Evolutionary conservation across 2,797 vertebrate species (phyloP).

Genomic region (Sebastiscus tertius): DNA sequence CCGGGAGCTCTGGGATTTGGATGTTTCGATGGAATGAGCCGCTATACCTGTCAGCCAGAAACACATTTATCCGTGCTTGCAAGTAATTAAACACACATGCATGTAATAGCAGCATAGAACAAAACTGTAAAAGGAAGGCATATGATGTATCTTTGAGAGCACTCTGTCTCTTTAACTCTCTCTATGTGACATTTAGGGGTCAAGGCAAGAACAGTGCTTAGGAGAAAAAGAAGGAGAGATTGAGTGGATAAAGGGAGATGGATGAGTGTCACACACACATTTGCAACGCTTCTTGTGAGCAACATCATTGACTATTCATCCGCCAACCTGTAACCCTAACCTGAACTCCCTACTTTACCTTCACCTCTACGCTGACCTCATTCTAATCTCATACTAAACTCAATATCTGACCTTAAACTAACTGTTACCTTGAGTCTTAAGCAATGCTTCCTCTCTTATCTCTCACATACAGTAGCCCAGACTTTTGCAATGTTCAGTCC

Average conservation of each 20-base stretch:
- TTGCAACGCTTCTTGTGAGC: neutral
- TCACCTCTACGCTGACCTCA: slow-evolving; percentile 9
- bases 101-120: neutral
- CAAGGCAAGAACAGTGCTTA: slow-evolving; percentile 3
- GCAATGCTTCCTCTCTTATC: neutral
- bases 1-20: slow-evolving; percentile 1
- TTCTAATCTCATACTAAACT: neutral
- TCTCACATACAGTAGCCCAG: neutral
- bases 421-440: neutral
- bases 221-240: neutral
- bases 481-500: neutral
- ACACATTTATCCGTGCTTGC: neutral
- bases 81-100: slow-evolving; percentile 9
- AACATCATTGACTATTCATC: neutral
- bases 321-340: neutral
- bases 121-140: neutral
- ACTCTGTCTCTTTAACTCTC: neutral
- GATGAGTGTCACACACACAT: neutral
- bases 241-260: slow-evolving; percentile 4
- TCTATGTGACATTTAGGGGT: neutral
- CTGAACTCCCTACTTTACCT: slow-evolving; percentile 19
- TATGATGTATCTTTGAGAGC: neutral
- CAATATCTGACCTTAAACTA: slow-evolving; percentile 4
- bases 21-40: slow-evolving; percentile 9
- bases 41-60: slow-evolving; percentile 13